Evolutionary conservation across 1,140 invertebrate genomes (phyloP).

Genomic region (Achroia grisella): DNA sequence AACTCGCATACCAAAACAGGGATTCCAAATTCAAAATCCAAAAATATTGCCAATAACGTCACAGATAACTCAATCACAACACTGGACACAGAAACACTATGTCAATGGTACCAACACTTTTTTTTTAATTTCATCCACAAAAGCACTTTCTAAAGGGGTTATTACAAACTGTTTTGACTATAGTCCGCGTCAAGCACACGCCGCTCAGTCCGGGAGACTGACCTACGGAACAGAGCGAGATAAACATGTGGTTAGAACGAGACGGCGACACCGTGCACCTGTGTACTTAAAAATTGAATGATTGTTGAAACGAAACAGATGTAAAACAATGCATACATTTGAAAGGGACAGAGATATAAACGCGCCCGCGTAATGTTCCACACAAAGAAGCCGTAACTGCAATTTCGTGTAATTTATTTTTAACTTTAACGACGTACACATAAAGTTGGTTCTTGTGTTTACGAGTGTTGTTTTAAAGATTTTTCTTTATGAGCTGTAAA

Average conservation of each 20-base stretch:
- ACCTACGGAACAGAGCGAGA: slow-evolving; percentile 20
- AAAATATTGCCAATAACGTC: slow-evolving; percentile 28
- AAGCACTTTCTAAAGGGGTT: slow-evolving; percentile 27
- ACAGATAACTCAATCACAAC: slow-evolving; percentile 18
- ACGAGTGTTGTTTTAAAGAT: slow-evolving; percentile 7
- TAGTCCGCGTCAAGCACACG: slow-evolving; percentile 18
- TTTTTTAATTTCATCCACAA: slow-evolving; percentile 21
- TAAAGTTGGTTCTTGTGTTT: slow-evolving; percentile 8
- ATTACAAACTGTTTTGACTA: slow-evolving; percentile 11
- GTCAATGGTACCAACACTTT: slow-evolving; percentile 12
- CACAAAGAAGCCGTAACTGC: slow-evolving; percentile 4
- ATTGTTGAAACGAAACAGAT: slow-evolving; percentile 32
- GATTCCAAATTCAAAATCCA: slow-evolving; percentile 16
- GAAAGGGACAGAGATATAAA: slow-evolving; percentile 28
- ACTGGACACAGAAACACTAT: slow-evolving; percentile 10
- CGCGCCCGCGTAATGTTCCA: not conserved
- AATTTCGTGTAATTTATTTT: slow-evolving; percentile 2
- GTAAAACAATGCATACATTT: slow-evolving; percentile 56
- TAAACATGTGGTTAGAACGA: slow-evolving; percentile 46
- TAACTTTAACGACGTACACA: slow-evolving; percentile 8
- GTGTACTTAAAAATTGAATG: slow-evolving; percentile 61
- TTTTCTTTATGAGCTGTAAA: slow-evolving; percentile 5
- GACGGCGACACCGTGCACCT: slow-evolving; percentile 45
- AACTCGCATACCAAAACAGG: slow-evolving; percentile 1
- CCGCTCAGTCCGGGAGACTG: slow-evolving; percentile 29